These are phyloP conservation scores for Cygnus atratus DNA, from an alignment of 2,113 vertebrate genomes.

Conservation along the genomic window DNA sequence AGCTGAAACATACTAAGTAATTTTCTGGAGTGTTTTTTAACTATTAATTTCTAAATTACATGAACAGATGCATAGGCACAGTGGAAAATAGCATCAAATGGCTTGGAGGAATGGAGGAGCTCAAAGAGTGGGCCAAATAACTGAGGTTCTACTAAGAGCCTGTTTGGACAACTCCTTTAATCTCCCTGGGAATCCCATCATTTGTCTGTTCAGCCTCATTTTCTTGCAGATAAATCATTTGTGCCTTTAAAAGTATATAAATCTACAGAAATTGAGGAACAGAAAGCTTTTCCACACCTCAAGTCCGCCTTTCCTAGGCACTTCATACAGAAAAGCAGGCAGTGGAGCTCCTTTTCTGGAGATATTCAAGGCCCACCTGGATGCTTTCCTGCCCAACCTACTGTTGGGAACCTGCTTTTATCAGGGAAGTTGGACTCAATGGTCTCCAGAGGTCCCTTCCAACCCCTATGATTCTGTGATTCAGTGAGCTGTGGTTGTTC, in stretches of 20 bases:
- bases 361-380: no score
- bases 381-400: no score
- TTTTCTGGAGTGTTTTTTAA: conserved; percentile 53
- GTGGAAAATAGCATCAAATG: conserved; percentile 60
- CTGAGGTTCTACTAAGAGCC: conserved; percentile 37
- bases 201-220: not conserved
- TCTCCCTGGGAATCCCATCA: not conserved
- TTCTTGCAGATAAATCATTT: conserved; percentile 41
- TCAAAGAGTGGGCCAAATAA: conserved; percentile 26
- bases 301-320: no score
- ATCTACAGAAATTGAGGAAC: conserved; percentile 23
- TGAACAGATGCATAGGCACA: conserved; percentile 53
- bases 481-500: not conserved
- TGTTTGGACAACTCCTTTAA: conserved; percentile 26
- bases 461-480: no score
- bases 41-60: conserved; percentile 66
- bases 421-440: no score
- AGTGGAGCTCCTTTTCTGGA: no score
- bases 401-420: no score
- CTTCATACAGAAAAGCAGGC: no score
- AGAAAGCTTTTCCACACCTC: conserved; percentile 46
- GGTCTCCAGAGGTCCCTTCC: no score
- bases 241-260: conserved; percentile 44
- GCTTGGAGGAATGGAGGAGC: conserved; percentile 1
- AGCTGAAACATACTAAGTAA: conserved; percentile 40